phyloP scores from a whole-genome alignment of 1,140 invertebrate genomes.

The Neotoxoptera formosana region DNA sequence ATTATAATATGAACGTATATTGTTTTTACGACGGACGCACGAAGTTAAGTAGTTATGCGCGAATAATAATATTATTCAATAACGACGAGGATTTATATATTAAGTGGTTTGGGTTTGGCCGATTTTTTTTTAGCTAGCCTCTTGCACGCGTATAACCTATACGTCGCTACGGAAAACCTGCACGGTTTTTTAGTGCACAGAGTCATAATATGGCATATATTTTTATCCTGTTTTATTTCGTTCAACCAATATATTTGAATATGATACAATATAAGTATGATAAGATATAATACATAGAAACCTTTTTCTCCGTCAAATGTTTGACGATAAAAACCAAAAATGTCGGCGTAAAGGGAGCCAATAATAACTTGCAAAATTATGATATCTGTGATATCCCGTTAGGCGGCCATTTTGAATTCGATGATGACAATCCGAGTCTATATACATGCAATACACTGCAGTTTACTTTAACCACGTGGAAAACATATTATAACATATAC shows the following conservation, averaged over 20 bases:
- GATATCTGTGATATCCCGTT: background rate
- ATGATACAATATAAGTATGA: too few species aligned
- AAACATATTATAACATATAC: background rate
- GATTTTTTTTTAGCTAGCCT: background rate
- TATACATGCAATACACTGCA: background rate
- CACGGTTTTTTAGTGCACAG: background rate
- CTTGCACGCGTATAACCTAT: background rate
- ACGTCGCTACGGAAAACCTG: background rate
- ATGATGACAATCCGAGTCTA: background rate
- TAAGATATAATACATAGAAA: too few species aligned
- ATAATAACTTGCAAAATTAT: background rate
- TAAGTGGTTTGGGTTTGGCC: background rate
- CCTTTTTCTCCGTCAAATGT: background rate
- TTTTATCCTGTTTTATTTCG: too few species aligned
- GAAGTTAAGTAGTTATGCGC: background rate
- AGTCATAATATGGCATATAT: background rate
- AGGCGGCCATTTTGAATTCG: too few species aligned
- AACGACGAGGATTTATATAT: background rate
- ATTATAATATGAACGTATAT: background rate
- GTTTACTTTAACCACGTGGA: too few species aligned
- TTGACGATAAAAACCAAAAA: background rate
- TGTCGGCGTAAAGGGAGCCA: background rate
- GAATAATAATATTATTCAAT: conserved; percentile 18
- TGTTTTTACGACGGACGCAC: background rate
- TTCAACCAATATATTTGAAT: too few species aligned